These are phyloP conservation scores for Thamnophis elegans DNA, from an alignment of 2,797 vertebrate species.

Conservation along the genomic window DNA sequence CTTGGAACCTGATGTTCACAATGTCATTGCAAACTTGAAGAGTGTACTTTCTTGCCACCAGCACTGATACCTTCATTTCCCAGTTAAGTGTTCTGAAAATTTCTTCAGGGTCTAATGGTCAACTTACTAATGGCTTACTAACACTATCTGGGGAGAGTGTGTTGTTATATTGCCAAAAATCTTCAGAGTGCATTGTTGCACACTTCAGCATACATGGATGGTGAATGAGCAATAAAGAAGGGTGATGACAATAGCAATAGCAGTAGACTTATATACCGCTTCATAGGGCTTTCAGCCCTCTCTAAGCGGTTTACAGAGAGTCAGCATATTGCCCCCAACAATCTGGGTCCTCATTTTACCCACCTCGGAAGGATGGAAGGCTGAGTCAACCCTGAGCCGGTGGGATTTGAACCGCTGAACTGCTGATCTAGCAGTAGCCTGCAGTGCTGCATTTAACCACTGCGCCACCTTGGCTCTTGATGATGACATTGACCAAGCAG, in stretches of 20 bases:
- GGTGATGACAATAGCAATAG: not conserved
- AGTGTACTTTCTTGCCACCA: not conserved
- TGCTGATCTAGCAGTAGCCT: no score
- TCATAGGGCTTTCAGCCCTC: no score
- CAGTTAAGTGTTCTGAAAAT: not conserved
- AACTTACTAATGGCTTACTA: no score
- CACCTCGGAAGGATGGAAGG: no score
- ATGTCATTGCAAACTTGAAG: not conserved
- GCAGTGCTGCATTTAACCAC: no score
- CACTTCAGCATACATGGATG: not conserved
- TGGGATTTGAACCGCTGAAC: no score
- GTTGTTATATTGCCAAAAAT: not conserved
- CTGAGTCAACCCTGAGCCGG: no score
- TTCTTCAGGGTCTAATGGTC: not conserved
- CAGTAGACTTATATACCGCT: no score
- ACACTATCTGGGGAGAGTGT: not conserved
- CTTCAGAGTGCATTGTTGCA: not conserved
- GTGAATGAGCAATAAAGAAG: not conserved
- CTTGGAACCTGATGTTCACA: not conserved
- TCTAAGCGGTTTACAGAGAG: no score
- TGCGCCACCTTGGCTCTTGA: no score
- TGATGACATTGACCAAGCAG: not conserved
- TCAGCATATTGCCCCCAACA: no score
- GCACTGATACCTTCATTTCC: not conserved
- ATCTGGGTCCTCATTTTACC: no score